A percentile compares a stretch with the other conserved stretches of the same genome.
Evolutionary conservation across 92 coral and sea anemone genomes (phyloP).

Genomic region (Anthopleura xanthogrammica): DNA sequence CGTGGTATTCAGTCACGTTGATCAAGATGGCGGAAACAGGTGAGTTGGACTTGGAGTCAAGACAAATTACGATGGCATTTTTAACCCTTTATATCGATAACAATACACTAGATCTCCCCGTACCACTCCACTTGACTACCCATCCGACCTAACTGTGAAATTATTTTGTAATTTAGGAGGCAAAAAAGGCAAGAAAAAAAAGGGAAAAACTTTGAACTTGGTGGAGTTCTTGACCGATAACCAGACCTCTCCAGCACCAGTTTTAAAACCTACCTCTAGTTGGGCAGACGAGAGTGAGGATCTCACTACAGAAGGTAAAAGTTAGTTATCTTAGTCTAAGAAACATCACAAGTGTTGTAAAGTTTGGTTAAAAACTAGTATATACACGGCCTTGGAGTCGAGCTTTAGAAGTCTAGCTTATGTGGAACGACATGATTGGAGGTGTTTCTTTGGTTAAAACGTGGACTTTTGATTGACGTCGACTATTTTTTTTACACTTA

Average conservation of each 20-base stretch:
- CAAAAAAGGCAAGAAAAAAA: constrained; percentile 94
- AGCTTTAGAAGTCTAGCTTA: neutral
- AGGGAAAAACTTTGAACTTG: constrained; percentile 80
- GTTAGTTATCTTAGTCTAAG: neutral
- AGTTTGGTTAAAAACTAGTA: neutral
- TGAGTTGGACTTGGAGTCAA: constrained; percentile 44
- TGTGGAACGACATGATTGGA: constrained; percentile 39
- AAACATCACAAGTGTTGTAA: neutral
- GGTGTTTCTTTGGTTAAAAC: constrained; percentile 19
- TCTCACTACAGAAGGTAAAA: constrained; percentile 77
- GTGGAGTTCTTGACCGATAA: constrained; percentile 82
- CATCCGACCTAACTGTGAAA: neutral
- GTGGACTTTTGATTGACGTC: constrained; percentile 26
- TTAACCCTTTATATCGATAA: constrained; percentile 17
- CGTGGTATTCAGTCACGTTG: constrained; percentile 59
- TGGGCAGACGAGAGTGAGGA: constrained; percentile 99
- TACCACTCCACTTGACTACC: neutral
- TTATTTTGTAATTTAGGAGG: constrained; percentile 28
- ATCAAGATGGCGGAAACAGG: constrained; percentile 99
- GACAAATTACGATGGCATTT: constrained; percentile 25
- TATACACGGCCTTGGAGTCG: neutral
- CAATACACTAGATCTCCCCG: constrained; percentile 14
- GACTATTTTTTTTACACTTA: neutral
- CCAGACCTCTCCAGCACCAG: constrained; percentile 57
- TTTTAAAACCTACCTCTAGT: constrained; percentile 65